Evolutionary conservation across 2,888 invertebrate genomes (phyloP).

Genomic region (Zele albiditarsus): DNA sequence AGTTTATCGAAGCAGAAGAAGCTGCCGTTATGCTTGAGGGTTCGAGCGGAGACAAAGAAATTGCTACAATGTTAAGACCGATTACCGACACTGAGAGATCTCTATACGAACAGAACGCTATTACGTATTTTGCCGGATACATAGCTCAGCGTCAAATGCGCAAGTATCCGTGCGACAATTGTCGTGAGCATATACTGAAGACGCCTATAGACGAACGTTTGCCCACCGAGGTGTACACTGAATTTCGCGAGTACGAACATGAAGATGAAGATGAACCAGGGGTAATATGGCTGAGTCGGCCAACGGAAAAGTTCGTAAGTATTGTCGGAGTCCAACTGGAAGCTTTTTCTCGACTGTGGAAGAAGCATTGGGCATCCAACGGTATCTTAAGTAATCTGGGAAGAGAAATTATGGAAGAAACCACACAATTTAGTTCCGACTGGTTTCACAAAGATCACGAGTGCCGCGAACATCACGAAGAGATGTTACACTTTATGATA

Average conservation of each 20-base stretch:
- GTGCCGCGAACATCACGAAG: background rate
- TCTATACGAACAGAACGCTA: background rate
- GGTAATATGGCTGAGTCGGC: slow-evolving; percentile 1
- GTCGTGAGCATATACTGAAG: background rate
- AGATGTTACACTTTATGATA: background rate
- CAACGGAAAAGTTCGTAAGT: background rate
- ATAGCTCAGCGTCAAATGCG: background rate
- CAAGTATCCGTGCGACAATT: background rate
- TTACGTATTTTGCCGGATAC: slow-evolving; percentile 7
- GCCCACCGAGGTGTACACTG: background rate
- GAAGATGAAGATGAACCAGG: background rate
- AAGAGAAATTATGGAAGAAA: background rate
- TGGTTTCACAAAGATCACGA: background rate
- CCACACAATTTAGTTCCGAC: background rate
- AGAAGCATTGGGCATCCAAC: background rate
- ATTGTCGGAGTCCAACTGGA: background rate
- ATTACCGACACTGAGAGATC: background rate
- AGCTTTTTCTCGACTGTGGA: background rate
- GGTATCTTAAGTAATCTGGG: background rate
- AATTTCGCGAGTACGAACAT: slow-evolving; percentile 6
- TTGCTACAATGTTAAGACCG: too few species aligned
- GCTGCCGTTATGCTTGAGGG: too few species aligned
- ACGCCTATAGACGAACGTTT: background rate
- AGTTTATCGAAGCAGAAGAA: too few species aligned
- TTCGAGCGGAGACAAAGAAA: too few species aligned